Base-by-base conservation (phyloP, 2,113 vertebrate genomes). In the Pseudorhombus dupliciocellatus region DNA sequence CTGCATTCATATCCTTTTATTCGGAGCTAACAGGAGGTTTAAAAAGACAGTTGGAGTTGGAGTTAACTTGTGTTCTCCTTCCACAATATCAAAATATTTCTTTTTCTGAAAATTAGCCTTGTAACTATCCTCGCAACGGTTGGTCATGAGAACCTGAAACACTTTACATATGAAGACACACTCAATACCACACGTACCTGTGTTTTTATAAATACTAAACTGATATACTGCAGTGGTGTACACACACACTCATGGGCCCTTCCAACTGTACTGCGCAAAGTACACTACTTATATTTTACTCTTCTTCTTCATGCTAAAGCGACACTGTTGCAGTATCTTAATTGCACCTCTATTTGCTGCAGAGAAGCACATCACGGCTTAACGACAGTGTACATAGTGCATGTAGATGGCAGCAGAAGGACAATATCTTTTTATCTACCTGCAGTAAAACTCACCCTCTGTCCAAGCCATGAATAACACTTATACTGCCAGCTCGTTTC, bases 401-500 rank as follows among this genome's bases (percentile, higher is more conserved):
- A 80, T 78, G 84, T 74, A 77, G 84, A 83, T 66, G 77, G 89
- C 82, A 81, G 87, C 87, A 90, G 87, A 87, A 89, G 89, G 89
- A 82, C 87, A 53, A 80, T 90, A 90, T 90, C 69, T 88, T 90
- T 90, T 90, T 89, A 88, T 89, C 84, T 90, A 84, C 80, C 84
- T 85, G 80, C 82, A 79, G 67, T 90, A 89, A 90, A 90, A 89
- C 84, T 79, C 86, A 84, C 84, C 87, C 87, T 89, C 87, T 89
- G 87, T 87, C 83, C 84, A 83, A 71, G 75, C 81, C 84, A 85
- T 90, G 87, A 89, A 90, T 88, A 88, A 86, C 80, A 82, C 84
- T 82, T 85, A 90, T 80, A 80, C 69, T 82, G 78, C 82, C 61
- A 74, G 70, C 75, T 88, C 54, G 40, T 77, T 80, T 46, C 76